Percentiles rank a stretch among this genome's conserved stretches.
Evolutionary conservation across 2,113 vertebrate species (phyloP).

Genomic region (Murina feae): DNA sequence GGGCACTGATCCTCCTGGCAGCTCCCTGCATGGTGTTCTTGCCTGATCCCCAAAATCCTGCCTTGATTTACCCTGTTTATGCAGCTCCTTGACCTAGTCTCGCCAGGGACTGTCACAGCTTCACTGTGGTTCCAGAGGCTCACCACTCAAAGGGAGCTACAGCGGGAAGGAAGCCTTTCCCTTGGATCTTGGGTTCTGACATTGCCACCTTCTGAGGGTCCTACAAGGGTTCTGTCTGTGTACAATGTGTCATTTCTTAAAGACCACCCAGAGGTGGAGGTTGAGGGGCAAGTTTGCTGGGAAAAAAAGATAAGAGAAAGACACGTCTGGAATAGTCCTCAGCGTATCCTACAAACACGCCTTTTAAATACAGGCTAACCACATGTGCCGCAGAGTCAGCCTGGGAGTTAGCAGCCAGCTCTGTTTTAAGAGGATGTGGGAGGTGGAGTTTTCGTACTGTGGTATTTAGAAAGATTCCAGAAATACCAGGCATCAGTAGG

Average conservation of each 20-base stretch:
- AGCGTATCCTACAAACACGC: neutral
- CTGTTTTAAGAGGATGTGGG: constrained; percentile 45
- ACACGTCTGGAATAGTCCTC: neutral
- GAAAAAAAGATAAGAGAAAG: constrained; percentile 19
- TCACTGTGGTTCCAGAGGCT: neutral
- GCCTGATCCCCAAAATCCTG: neutral
- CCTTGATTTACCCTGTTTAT: neutral
- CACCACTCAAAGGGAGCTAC: neutral
- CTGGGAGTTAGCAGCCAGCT: constrained; percentile 4
- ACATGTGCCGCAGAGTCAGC: constrained; percentile 13
- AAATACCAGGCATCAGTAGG: constrained; percentile 15
- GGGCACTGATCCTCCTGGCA: neutral
- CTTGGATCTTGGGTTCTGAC: neutral
- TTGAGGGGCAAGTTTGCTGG: neutral
- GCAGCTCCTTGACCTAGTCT: neutral
- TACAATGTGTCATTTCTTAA: neutral
- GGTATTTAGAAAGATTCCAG: constrained; percentile 45
- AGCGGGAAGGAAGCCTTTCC: neutral
- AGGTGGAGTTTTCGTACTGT: constrained; percentile 11
- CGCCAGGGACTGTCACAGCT: neutral
- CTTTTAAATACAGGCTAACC: constrained; percentile 28
- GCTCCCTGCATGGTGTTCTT: neutral
- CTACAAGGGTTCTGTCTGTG: neutral
- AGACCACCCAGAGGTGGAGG: neutral
- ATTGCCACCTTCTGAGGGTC: neutral